Evolutionary conservation across 2,113 vertebrate genomes (phyloP), one percentile per base, ranked within the genome.

Genomic region (Hipposideros armiger): DNA sequence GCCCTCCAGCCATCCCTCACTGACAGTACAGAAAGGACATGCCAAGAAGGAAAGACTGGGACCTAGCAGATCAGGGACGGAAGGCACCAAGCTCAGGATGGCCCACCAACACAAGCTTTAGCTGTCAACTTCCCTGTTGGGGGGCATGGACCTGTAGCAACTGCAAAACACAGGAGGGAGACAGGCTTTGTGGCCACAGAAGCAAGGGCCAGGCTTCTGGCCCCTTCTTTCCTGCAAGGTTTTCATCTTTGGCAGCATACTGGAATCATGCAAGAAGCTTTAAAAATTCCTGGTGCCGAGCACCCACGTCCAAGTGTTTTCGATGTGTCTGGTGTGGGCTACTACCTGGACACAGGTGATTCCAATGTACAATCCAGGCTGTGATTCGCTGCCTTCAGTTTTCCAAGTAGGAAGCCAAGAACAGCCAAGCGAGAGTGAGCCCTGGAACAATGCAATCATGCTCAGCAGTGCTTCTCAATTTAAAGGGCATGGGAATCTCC

Each of bases 401-500:
- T 76, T 28, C 14, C 6, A n/a, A 50, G 4, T 1, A 70, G 30
- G 32, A 70, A 40, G 69, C 19, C 9, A 26, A 32, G 26, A 20
- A 56, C 6, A 67, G 77, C 36, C 36, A 60, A 3, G 5, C 0
- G 3, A 28, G 54, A 2, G 7, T 15, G 0, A 17, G 50, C 0
- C 9, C 64, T 45, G 6, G 17, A 32, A 26, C 0, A 2, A 88
- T 0, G 2, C 0, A 0, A 5, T 2, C 20, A 52, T 3, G 17
- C 24, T 22, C n/a, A 45, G 77, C 17, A 1, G 2, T 0, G 40
- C 14, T 56, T 54, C 7, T 30, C 30, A 24, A 60, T 2, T 5
- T 8, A 22, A 19, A 0, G 4, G 15, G 50, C 0, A 0, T 0
- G 52, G 28, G 24, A 77, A 50, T 17, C 2, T 2, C 3, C 22